A percentile compares a stretch with the other conserved stretches of the same genome.
These are phyloP conservation scores for Eriocheir sinensis DNA, from an alignment of 1,140 invertebrate species.

Conservation along the genomic window DNA sequence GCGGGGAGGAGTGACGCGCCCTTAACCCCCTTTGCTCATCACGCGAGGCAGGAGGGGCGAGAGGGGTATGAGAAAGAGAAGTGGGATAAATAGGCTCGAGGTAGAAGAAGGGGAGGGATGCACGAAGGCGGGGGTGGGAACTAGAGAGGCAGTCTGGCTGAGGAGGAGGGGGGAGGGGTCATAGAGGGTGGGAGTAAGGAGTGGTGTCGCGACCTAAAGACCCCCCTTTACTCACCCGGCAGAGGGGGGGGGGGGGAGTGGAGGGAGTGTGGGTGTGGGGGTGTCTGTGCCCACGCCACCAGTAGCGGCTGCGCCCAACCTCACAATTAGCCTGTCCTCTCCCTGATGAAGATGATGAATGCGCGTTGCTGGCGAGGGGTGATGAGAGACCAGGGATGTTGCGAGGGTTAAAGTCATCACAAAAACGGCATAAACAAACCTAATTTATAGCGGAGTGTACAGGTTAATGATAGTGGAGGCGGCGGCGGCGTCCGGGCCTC, in stretches of 20 bases:
- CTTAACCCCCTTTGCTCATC: too few relatives aligned
- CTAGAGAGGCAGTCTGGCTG: too few relatives aligned
- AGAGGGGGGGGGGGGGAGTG: background rate
- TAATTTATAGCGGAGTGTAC: slow-evolving; percentile 59
- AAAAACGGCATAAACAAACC: slow-evolving; percentile 65
- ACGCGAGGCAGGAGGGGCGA: too few relatives aligned
- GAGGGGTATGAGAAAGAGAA: too few relatives aligned
- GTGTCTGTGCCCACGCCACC: slow-evolving; percentile 34
- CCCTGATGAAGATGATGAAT: slow-evolving; percentile 60
- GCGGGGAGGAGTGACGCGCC: too few relatives aligned
- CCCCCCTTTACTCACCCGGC: background rate
- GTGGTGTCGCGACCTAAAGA: background rate
- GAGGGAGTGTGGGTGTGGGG: background rate
- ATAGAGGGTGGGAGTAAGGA: background rate
- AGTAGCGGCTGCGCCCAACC: slow-evolving; percentile 40
- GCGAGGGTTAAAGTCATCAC: slow-evolving; percentile 44
- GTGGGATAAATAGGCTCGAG: too few relatives aligned
- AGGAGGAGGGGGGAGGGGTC: too few relatives aligned
- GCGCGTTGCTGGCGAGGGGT: slow-evolving; percentile 28
- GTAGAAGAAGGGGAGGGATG: too few relatives aligned
- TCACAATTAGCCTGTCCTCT: slow-evolving; percentile 61
- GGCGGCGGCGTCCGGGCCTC: background rate
- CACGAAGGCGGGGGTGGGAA: too few relatives aligned
- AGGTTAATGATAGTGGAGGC: slow-evolving; percentile 55
- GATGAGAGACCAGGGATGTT: slow-evolving; percentile 52